Base-by-base conservation (phyloP, 1,140 invertebrate species). In the Danaus plexippus region DNA sequence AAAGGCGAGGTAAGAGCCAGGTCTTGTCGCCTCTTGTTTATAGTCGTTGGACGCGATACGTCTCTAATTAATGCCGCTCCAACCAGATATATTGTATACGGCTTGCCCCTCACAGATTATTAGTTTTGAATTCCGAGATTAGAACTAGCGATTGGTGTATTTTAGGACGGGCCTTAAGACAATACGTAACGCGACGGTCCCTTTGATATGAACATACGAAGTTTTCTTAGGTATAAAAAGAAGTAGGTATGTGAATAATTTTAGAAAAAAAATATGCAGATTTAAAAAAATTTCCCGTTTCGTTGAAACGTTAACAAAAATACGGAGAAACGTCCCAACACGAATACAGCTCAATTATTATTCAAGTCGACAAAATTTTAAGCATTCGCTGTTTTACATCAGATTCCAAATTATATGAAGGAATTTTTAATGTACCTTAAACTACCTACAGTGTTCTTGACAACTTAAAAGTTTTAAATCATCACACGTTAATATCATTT, bases 11-110 rank as follows among this genome's bases (percentile, higher is more conserved):
- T 71, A 73, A 80, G 71, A 85, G 77, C 71, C 63, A 66, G 73
- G 71, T 81, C 78, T 72, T 82, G 83, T 82, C 73, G 59, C 60
- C 65, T 67, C 73, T 64, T 80, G 72, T 79, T 82, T 80, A 81
- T 79, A 71, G 80, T 69, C 70, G 64, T 67, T 67, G 70, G 70
- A 63, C 71, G 75, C 73, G 72, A 77, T 79, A 77, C 65, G 70
- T 50, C 65, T 69, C 73, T 77, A 85, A 85, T 85, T 82, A 85
- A 82, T 80, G 75, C 67, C 71, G 67, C 71, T 69, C 59, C 68
- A 66, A 62, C 66, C 52, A 73, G 71, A 80, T 80, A 82, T 77
- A 78, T 76, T 75, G 65, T 61, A 52, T 53, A 58, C 54, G 61
- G 55, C 70, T 55, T 49, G 57, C 51, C 62, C 61, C 64, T 70